Conservation (phyloP, 2,797 vertebrate genomes). For the Pampus argenteus region DNA sequence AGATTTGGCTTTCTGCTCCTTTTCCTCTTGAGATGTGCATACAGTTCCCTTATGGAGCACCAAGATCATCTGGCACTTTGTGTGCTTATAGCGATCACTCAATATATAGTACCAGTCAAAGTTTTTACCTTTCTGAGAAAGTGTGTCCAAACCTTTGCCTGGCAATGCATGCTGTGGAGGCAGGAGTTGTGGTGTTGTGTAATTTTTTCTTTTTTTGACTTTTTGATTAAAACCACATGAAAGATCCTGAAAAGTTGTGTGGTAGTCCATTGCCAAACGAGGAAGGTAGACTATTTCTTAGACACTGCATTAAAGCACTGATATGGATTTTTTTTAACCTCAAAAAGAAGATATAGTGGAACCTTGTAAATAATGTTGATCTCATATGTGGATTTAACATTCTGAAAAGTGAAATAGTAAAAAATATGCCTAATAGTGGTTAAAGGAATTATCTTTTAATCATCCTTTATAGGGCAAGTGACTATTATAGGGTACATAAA, state of each 20-base stretch:
- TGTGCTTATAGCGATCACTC: constrained; percentile 43
- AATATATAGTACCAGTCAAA: neutral
- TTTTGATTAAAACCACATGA: constrained; percentile 3
- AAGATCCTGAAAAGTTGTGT: neutral
- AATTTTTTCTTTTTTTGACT: no score
- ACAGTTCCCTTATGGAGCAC: constrained; percentile 32
- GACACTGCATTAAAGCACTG: neutral
- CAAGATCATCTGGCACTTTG: constrained; percentile 45
- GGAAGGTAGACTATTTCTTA: neutral
- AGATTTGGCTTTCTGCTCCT: constrained; percentile 64
- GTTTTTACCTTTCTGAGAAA: no score
- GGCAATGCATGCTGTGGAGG: neutral
- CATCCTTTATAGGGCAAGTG: no score
- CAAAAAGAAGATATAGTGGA: neutral
- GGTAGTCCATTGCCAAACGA: neutral
- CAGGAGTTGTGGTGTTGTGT: constrained; percentile 6
- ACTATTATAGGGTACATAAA: no score
- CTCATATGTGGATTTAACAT: neutral
- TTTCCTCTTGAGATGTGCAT: constrained; percentile 44
- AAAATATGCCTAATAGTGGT: neutral
- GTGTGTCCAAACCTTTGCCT: neutral
- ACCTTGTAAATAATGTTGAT: neutral
- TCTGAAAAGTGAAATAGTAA: neutral
- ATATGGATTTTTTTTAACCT: neutral
- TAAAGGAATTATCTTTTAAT: no score